phyloP scores from a whole-genome alignment of 2,797 vertebrate species.

The Acomys russatus region DNA sequence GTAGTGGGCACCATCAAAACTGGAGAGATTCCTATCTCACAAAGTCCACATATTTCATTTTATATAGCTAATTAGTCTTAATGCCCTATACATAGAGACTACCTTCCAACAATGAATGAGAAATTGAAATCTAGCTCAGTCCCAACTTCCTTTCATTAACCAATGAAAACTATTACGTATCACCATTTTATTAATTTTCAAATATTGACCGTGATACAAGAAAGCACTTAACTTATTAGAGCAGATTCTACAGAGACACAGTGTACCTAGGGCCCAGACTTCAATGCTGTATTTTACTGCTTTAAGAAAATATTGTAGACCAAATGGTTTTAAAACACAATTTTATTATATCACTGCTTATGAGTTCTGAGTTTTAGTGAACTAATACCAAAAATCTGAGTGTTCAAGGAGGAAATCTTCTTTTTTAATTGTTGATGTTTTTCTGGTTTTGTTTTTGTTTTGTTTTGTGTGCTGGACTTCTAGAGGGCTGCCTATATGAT shows the following conservation, averaged over 20 bases:
- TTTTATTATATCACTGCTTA: background rate
- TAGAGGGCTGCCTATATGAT: background rate
- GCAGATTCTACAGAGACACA: background rate
- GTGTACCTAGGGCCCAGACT: background rate
- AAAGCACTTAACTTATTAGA: background rate
- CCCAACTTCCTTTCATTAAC: background rate
- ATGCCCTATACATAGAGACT: background rate
- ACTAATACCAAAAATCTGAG: background rate
- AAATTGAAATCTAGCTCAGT: background rate
- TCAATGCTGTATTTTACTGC: too few species aligned
- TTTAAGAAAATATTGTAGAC: background rate
- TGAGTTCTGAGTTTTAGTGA: background rate
- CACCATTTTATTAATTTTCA: background rate
- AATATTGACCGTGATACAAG: background rate
- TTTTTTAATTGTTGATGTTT: background rate
- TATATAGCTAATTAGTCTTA: background rate
- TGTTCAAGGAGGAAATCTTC: background rate
- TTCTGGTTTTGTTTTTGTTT: background rate
- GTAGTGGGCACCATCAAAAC: background rate
- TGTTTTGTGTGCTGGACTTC: too few species aligned
- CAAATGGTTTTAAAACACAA: background rate
- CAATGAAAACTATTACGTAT: background rate
- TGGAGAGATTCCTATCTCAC: background rate
- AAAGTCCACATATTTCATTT: background rate
- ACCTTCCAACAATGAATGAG: background rate